Conservation (phyloP, 2,797 vertebrate species). For the Hyperoplus lanceolatus region DNA sequence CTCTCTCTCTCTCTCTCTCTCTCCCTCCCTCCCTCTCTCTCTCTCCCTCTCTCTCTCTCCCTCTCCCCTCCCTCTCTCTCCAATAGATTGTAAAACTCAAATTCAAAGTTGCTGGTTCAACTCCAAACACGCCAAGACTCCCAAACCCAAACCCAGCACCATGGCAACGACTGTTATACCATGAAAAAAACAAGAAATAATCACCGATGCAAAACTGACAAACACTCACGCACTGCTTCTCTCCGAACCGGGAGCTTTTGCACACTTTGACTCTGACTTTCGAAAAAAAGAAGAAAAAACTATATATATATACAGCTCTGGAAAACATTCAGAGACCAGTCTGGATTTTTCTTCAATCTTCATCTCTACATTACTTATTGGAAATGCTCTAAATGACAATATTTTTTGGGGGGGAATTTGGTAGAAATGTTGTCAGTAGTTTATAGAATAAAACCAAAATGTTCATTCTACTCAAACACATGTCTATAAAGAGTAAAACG, state of each 20-base stretch:
- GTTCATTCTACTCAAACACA: too few species aligned
- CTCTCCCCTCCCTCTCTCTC: not conserved
- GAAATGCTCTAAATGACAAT: too few species aligned
- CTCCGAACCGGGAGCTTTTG: slow-evolving; percentile 61
- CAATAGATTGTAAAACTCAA: slow-evolving; percentile 49
- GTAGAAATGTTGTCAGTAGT: too few species aligned
- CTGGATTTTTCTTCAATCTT: too few species aligned
- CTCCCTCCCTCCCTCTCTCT: not conserved
- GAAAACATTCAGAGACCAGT: too few species aligned
- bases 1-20: not conserved
- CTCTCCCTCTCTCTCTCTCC: not conserved
- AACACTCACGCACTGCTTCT: slow-evolving; percentile 69
- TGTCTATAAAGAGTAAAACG: too few species aligned
- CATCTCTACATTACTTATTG: too few species aligned
- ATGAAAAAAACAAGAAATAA: slow-evolving; percentile 43
- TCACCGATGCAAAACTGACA: slow-evolving; percentile 81
- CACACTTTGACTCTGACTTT: slow-evolving; percentile 62
- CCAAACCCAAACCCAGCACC: slow-evolving; percentile 23
- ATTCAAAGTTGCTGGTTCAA: slow-evolving; percentile 78
- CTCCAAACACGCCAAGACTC: slow-evolving; percentile 46
- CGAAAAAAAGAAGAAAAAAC: slow-evolving; percentile 3
- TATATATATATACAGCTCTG: too few species aligned
- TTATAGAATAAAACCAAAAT: too few species aligned
- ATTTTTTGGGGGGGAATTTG: too few species aligned
- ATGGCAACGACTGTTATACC: slow-evolving; percentile 93